Conservation (phyloP, 53 echinoderm and acorn worm genomes). For the Crossaster papposus region DNA sequence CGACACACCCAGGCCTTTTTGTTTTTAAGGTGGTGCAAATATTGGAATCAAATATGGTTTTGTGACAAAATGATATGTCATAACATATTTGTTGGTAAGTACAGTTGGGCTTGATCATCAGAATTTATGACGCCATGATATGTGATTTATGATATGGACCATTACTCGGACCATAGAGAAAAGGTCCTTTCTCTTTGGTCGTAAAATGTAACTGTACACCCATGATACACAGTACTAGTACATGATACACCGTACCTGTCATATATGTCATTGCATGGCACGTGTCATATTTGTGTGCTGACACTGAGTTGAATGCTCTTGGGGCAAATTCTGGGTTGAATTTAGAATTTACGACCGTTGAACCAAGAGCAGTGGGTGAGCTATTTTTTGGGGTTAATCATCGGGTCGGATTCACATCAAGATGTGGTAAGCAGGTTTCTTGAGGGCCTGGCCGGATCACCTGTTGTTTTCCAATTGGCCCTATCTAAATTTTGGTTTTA, state of each 20-base stretch:
- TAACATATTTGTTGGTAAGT: neutral
- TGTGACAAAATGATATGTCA: neutral
- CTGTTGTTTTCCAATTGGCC: neutral
- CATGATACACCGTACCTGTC: no score
- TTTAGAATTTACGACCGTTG: neutral
- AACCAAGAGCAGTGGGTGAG: neutral
- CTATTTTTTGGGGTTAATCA: neutral
- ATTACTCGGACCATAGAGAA: no score
- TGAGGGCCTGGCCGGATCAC: neutral
- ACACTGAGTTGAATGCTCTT: neutral
- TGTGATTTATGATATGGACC: no score
- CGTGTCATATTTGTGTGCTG: no score
- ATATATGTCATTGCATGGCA: no score
- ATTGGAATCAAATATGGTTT: neutral
- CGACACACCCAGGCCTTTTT: constrained; percentile 34
- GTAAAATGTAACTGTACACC: no score
- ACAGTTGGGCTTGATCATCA: neutral
- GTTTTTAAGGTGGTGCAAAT: constrained; percentile 5
- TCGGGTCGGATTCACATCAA: neutral
- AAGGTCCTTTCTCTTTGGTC: no score
- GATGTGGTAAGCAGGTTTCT: neutral
- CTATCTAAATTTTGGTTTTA: neutral
- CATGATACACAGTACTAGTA: no score
- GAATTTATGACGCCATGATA: neutral
- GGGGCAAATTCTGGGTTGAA: neutral